Conservation (phyloP, 2,888 invertebrate species). For the Nemapogon koenigi region DNA sequence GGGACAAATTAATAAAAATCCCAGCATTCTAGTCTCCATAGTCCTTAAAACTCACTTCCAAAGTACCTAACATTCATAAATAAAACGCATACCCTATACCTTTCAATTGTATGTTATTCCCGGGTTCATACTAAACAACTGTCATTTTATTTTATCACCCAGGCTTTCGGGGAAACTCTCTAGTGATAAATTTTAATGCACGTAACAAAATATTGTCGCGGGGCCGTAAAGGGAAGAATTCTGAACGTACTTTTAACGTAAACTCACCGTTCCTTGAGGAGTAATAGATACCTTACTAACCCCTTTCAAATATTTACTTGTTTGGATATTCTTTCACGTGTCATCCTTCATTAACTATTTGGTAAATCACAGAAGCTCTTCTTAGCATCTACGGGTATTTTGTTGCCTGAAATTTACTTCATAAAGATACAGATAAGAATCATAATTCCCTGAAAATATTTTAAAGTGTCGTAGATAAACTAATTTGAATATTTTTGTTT, state of each 20-base stretch:
- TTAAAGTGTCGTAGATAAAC: too few relatives aligned
- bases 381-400: too few relatives aligned
- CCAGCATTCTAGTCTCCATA: background rate
- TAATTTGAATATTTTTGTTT: too few relatives aligned
- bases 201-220: conserved; percentile 50
- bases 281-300: conserved; percentile 4
- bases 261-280: conserved; percentile 1
- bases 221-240: conserved; percentile 1
- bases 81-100: conserved; percentile 58
- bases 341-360: too few relatives aligned
- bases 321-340: too few relatives aligned
- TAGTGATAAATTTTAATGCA: conserved; percentile 62
- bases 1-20: too few relatives aligned
- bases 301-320: too few relatives aligned
- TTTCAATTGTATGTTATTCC: conserved; percentile 61
- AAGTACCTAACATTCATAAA: conserved; percentile 49
- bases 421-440: too few relatives aligned
- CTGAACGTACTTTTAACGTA: background rate
- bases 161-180: conserved; percentile 53
- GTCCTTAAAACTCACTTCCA: conserved; percentile 38
- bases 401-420: too few relatives aligned
- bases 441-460: too few relatives aligned
- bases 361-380: too few relatives aligned
- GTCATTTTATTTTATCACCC: conserved; percentile 64
- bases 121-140: conserved; percentile 60